Conservation (phyloP, 2,888 invertebrate genomes). For the Meteorus cinctellus region DNA sequence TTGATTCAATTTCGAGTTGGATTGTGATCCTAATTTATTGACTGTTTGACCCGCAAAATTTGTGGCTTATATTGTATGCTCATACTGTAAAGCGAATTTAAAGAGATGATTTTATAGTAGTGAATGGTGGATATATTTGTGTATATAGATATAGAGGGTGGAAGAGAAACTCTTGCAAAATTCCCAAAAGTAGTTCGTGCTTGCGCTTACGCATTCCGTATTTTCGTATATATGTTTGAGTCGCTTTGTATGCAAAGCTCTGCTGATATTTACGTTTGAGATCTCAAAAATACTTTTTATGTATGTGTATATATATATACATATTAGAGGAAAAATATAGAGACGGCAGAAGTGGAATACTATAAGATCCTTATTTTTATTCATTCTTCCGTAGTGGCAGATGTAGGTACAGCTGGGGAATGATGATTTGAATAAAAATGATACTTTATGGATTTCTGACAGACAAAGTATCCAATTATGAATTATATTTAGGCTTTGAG, state of each 20-base stretch:
- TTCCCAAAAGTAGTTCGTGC: conserved; percentile 13
- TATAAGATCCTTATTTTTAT: background rate
- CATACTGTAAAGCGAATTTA: background rate
- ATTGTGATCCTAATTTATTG: conserved; percentile 51
- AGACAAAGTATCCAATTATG: too few relatives aligned
- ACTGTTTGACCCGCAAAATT: conserved; percentile 42
- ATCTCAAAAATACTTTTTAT: conserved; percentile 26
- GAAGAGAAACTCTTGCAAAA: background rate
- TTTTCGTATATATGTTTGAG: conserved; percentile 14
- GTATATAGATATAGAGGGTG: background rate
- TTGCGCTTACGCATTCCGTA: conserved; percentile 27
- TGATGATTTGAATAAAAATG: too few relatives aligned
- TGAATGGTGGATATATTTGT: conserved; percentile 1
- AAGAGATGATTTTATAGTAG: conserved; percentile 1
- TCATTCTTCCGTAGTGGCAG: background rate
- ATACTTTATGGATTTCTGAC: too few relatives aligned
- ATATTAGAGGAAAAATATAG: background rate
- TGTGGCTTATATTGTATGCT: background rate
- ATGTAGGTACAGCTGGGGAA: too few relatives aligned
- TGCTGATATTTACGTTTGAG: conserved; percentile 29
- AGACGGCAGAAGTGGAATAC: background rate
- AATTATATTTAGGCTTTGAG: too few relatives aligned
- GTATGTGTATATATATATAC: background rate
- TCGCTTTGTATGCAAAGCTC: conserved; percentile 35
- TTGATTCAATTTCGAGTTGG: conserved; percentile 63